Evolutionary conservation across 2,797 vertebrate genomes (phyloP), one percentile per base, ranked within the genome.

Genomic region (Hemitrygon akajei): DNA sequence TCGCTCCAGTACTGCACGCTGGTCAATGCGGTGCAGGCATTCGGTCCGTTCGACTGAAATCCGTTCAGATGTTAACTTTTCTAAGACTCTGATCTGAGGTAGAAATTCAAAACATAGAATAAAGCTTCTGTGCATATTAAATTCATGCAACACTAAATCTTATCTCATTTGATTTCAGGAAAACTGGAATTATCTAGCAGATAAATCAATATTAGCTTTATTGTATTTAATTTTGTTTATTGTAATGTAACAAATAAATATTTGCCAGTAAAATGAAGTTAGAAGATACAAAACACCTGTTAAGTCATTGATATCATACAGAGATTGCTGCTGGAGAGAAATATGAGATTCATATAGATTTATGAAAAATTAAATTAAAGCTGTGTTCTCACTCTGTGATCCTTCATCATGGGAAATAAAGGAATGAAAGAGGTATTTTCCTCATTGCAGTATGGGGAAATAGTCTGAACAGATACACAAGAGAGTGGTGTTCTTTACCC

Each of bases 51-150:
- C 99, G 0, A 98, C 99, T 0, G 98, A 98, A 87, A 99, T 97
- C 5, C 99, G 95, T 96, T 99, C 99, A 2, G 97, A 95, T 91
- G 98, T 99, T 71, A 99, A 96, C 96, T 99, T 99, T 95, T 99
- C 98, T 73, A 99, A 95, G 94, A 98, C 97, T 66, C 96, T 96
- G 93, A 99, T 96, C 99, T 99, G 95, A 34, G 93, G 95, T 20
- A 76, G 12, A 76, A 93, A 75, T 30, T 22, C 34, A 76, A 93
- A 93, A 18, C 69, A 93, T n/a, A 16, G 25, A 27, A 30, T 76
- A 18, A 73, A 93, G 47, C 25, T 56, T 25, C 40, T 76, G 25
- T 56, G 76, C 30, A 12, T 56, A 47, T 34, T 25, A 25, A 73
- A 91, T 3, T 75, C 12, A 75, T 66, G n/a, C 22, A 47, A 73